Evolutionary conservation across 2,888 invertebrate species (phyloP).

Genomic region (Stomorhina lunata): DNA sequence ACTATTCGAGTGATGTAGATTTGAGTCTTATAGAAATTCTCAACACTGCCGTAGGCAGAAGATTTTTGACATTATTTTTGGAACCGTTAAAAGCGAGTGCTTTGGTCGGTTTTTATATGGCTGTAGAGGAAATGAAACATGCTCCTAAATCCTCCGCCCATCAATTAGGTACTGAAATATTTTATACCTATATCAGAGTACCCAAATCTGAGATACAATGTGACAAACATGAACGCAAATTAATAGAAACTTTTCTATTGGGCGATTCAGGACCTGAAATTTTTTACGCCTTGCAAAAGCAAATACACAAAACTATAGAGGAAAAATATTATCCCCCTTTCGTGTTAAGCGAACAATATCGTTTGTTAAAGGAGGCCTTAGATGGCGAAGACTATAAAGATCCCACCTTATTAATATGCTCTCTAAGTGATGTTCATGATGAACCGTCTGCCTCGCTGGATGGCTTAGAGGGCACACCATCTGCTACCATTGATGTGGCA

Average conservation of each 20-base stretch:
- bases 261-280: constrained; percentile 94
- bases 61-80: constrained; percentile 89
- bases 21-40: constrained; percentile 87
- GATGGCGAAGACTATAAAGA: constrained; percentile 79
- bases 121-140: constrained; percentile 90
- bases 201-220: constrained; percentile 90
- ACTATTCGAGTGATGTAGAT: constrained; percentile 82
- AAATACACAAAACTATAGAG: constrained; percentile 88
- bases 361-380: constrained; percentile 81
- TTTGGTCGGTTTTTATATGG: constrained; percentile 92
- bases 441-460: constrained; percentile 71
- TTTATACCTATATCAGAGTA: constrained; percentile 92
- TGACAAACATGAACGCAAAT: constrained; percentile 88
- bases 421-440: constrained; percentile 72
- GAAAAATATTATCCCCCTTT: constrained; percentile 94
- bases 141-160: constrained; percentile 90
- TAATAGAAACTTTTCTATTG: constrained; percentile 92
- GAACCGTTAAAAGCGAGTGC: constrained; percentile 91
- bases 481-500: constrained; percentile 83
- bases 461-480: constrained; percentile 66
- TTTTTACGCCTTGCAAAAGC: constrained; percentile 92
- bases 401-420: constrained; percentile 77
- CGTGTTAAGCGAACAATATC: constrained; percentile 91
- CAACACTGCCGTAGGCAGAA: constrained; percentile 89
- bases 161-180: constrained; percentile 94